phyloP scores from a whole-genome alignment of 2,797 vertebrate genomes.

The Labeo calbasu region DNA sequence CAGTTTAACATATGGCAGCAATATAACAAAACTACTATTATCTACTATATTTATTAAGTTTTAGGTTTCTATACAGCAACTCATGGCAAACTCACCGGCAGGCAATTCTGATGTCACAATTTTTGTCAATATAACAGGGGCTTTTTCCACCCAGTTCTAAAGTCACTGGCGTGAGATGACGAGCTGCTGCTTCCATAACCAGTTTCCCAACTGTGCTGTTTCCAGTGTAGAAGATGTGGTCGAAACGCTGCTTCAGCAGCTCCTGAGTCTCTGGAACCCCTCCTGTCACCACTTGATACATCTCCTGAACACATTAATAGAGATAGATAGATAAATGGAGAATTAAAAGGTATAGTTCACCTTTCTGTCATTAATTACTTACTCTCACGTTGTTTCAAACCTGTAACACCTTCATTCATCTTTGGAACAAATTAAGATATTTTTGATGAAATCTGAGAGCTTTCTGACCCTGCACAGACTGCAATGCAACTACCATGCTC shows the following conservation, averaged over 20 bases:
- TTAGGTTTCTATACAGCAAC: neutral
- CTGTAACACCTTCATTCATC: neutral
- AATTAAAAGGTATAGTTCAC: neutral
- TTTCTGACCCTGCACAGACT: neutral
- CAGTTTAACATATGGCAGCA: too few species aligned
- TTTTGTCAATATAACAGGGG: conserved; percentile 88
- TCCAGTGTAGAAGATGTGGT: conserved; percentile 90
- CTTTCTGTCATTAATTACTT: neutral
- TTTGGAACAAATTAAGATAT: neutral
- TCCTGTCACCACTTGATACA: conserved; percentile 81
- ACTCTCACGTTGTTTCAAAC: neutral
- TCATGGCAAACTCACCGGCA: conserved; percentile 74
- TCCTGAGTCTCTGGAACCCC: conserved; percentile 85
- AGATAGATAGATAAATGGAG: too few species aligned
- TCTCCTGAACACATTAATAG: conserved; percentile 67
- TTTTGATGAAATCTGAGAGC: neutral
- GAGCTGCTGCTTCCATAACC: conserved; percentile 87
- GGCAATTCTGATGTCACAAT: conserved; percentile 77
- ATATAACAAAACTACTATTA: neutral
- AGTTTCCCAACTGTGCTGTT: conserved; percentile 79
- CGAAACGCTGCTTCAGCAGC: conserved; percentile 83
- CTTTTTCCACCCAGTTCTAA: conserved; percentile 94
- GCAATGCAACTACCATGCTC: neutral
- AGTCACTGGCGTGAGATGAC: conserved; percentile 89
- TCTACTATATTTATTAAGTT: neutral